A percentile compares a stretch with the other conserved stretches of the same genome.
phyloP scores from a whole-genome alignment of 2,113 vertebrate species.

The Austrofundulus limnaeus region DNA sequence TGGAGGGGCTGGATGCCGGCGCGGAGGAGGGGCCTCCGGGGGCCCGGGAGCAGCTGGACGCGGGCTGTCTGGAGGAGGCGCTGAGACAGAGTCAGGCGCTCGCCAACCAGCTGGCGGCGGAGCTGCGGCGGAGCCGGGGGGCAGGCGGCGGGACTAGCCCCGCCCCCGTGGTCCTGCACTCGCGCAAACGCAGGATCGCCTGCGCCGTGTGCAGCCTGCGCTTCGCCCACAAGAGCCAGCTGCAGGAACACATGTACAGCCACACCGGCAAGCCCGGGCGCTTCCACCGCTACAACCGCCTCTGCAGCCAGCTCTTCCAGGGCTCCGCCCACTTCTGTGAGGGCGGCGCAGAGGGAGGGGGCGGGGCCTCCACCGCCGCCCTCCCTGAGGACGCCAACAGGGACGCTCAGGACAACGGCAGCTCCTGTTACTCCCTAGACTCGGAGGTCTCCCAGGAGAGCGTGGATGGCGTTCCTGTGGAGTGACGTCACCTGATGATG shows the following conservation, averaged over 20 bases:
- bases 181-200: conserved; percentile 89
- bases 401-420: conserved; percentile 84
- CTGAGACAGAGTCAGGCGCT: conserved; percentile 86
- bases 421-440: conserved; percentile 87
- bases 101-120: conserved; percentile 82
- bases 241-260: conserved; percentile 93
- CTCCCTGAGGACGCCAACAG: conserved; percentile 74
- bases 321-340: conserved; percentile 82
- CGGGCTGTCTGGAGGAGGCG: conserved; percentile 79
- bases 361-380: conserved; percentile 17
- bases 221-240: conserved; percentile 89
- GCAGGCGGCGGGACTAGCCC: conserved; percentile 50
- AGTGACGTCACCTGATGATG: conserved; percentile 71
- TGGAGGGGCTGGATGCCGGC: conserved; percentile 77
- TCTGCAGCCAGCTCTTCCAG: conserved; percentile 80
- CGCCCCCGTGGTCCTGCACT: conserved; percentile 65
- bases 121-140: conserved; percentile 84
- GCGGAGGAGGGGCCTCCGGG: conserved; percentile 61
- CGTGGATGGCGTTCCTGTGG: conserved; percentile 84
- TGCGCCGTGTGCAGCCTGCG: conserved; percentile 89
- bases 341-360: conserved; percentile 61
- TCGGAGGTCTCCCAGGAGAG: conserved; percentile 89
- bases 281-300: conserved; percentile 83
- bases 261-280: conserved; percentile 89
- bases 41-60: conserved; percentile 70